A percentile compares a stretch with the other conserved stretches of the same genome.
Conservation (phyloP, 2,888 invertebrate genomes). For the Mythimna lalbum region DNA sequence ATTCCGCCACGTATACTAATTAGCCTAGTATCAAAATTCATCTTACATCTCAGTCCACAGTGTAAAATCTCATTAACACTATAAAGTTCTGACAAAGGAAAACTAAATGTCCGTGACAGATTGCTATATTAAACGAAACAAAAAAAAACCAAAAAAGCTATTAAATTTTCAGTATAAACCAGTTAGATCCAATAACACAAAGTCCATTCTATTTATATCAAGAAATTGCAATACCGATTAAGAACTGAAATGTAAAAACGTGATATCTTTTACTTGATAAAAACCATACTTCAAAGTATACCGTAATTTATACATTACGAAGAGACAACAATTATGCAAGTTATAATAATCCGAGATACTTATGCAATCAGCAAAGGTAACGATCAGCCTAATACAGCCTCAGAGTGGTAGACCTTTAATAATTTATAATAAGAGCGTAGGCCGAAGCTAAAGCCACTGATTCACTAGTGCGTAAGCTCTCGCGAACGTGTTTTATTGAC, state of each 20-base stretch:
- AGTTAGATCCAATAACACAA: too few species aligned
- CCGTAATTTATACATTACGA: conserved; percentile 4
- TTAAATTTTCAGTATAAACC: too few species aligned
- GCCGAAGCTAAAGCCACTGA: conserved; percentile 13
- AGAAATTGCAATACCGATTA: background rate
- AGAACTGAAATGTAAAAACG: background rate
- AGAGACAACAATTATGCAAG: conserved; percentile 49
- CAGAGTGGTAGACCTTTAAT: conserved; percentile 55
- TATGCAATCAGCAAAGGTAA: conserved; percentile 37
- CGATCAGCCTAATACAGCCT: conserved; percentile 48
- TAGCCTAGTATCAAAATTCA: too few species aligned
- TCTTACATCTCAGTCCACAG: too few species aligned
- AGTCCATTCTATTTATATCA: too few species aligned
- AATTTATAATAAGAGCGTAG: conserved; percentile 56
- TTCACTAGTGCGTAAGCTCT: conserved; percentile 22
- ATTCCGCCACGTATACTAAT: too few species aligned
- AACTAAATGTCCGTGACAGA: too few species aligned
- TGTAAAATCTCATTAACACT: too few species aligned
- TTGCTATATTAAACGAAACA: too few species aligned
- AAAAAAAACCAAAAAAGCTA: too few species aligned
- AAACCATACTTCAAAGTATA: conserved; percentile 14
- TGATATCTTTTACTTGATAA: background rate
- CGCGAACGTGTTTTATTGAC: background rate
- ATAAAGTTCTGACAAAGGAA: too few species aligned
- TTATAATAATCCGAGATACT: conserved; percentile 38